Evolutionary conservation across 1,140 invertebrate genomes (phyloP).

Genomic region (Sitodiplosis mosellana): DNA sequence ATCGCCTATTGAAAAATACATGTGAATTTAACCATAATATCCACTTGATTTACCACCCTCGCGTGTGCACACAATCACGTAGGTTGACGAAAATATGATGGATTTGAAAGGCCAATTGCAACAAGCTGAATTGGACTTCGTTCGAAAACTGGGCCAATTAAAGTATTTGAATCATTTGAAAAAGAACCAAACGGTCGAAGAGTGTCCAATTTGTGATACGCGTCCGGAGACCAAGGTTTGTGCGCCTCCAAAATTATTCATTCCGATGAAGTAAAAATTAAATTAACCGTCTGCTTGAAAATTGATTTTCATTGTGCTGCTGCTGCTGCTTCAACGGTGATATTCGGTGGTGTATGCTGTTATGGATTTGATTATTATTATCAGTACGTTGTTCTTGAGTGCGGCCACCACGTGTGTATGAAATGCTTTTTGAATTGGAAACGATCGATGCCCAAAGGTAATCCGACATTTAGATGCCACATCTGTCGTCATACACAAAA

Average conservation of each 20-base stretch:
- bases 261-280: neutral
- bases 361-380: too few species aligned
- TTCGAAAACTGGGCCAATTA: constrained; percentile 11
- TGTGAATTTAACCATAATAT: too few species aligned
- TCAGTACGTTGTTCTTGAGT: constrained; percentile 21
- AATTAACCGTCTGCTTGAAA: neutral
- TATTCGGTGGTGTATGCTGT: too few species aligned
- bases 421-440: constrained; percentile 12
- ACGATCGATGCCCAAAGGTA: neutral
- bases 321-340: too few species aligned
- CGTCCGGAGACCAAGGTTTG: constrained; percentile 10
- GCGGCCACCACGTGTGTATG: constrained; percentile 20
- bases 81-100: constrained; percentile 11
- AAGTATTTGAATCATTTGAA: constrained; percentile 23
- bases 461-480: constrained; percentile 30
- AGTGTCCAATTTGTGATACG: constrained; percentile 50
- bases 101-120: constrained; percentile 12
- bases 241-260: neutral
- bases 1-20: neutral
- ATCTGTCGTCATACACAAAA: constrained; percentile 41
- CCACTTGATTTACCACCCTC: too few species aligned
- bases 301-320: neutral
- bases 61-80: too few species aligned
- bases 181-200: constrained; percentile 27
- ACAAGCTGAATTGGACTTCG: constrained; percentile 15